Conservation (phyloP, 2,888 invertebrate species). For the Periphyllus acericola region DNA sequence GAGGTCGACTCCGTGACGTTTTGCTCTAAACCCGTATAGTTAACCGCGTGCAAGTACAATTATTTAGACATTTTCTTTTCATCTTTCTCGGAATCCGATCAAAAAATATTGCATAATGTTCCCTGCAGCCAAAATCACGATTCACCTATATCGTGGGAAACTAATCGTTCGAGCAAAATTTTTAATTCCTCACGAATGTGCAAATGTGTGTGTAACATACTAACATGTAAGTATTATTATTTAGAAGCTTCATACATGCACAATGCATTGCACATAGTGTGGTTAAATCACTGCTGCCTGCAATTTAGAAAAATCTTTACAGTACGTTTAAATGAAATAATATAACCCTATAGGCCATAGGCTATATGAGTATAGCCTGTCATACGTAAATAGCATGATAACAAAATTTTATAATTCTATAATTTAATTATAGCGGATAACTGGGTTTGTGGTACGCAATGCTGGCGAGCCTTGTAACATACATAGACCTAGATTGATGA, state of each 20-base stretch:
- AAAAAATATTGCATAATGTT: constrained; percentile 19
- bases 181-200: constrained; percentile 5
- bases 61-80: constrained; percentile 15
- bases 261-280: not conserved
- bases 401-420: no score
- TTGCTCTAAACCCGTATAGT: constrained; percentile 8
- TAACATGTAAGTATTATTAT: not conserved
- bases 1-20: constrained; percentile 51
- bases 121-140: constrained; percentile 21
- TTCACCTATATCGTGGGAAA: constrained; percentile 23
- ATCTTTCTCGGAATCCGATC: constrained; percentile 16
- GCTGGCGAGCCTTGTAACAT: constrained; percentile 10
- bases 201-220: not conserved
- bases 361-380: not conserved
- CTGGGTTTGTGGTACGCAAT: constrained; percentile 58
- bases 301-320: not conserved
- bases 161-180: constrained; percentile 22
- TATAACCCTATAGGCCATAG: not conserved
- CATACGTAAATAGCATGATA: not conserved
- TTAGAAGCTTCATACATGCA: not conserved
- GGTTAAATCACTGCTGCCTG: not conserved
- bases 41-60: not conserved
- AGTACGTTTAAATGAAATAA: not conserved
- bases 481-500: constrained; percentile 11
- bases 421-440: not conserved